phyloP scores from a whole-genome alignment of 2,888 invertebrate genomes.

The Creontiades dilutus region DNA sequence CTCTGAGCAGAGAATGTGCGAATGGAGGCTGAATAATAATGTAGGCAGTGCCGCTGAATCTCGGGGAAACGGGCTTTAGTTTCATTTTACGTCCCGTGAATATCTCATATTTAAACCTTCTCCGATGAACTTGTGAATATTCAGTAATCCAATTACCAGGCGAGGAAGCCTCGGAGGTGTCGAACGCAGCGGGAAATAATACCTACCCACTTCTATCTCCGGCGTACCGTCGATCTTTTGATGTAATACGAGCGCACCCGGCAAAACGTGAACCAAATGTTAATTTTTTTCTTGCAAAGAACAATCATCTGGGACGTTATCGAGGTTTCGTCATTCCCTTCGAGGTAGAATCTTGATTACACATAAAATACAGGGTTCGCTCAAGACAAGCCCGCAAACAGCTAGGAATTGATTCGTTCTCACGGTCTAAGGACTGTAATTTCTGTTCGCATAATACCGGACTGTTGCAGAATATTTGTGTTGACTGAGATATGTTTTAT shows the following conservation, averaged over 20 bases:
- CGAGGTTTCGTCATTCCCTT: not conserved
- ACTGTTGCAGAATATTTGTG: too few relatives aligned
- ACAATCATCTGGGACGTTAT: not conserved
- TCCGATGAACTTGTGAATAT: slow-evolving; percentile 20
- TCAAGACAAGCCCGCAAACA: too few relatives aligned
- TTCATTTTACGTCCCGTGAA: not conserved
- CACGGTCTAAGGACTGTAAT: too few relatives aligned
- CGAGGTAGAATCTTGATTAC: not conserved
- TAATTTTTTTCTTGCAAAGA: not conserved
- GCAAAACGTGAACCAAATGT: not conserved
- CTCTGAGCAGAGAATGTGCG: too few relatives aligned
- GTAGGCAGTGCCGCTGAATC: not conserved
- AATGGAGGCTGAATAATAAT: too few relatives aligned
- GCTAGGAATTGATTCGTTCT: too few relatives aligned
- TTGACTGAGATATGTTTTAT: too few relatives aligned
- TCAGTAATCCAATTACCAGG: slow-evolving; percentile 8
- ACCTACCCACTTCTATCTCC: not conserved
- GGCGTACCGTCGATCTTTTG: not conserved
- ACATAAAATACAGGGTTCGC: too few relatives aligned
- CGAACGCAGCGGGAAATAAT: slow-evolving; percentile 31
- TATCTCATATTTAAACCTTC: not conserved
- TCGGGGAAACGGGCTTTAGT: not conserved
- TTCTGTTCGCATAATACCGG: too few relatives aligned
- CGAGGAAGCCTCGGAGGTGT: slow-evolving; percentile 11
- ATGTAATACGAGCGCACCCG: not conserved